Base-by-base conservation (phyloP, 1,140 invertebrate genomes). In the Globodera rostochiensis region DNA sequence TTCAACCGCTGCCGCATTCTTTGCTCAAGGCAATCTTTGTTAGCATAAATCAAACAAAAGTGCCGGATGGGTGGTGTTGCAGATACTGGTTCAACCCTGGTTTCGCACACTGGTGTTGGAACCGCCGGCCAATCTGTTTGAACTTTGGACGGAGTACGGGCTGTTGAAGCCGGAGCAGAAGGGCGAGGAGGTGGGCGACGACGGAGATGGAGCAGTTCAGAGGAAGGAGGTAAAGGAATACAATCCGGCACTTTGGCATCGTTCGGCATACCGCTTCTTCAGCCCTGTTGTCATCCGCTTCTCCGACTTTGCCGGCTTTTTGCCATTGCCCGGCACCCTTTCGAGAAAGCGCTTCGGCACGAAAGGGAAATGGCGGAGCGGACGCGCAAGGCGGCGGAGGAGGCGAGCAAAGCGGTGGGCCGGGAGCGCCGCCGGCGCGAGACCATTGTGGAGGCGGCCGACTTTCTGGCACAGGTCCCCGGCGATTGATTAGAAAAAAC, bases 121-220 rank as follows among this genome's bases (percentile, higher is more conserved):
- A 67, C 88, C 88, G 13, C 87, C 87, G 53, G 79, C 83, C 4
- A 75, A 84, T 21, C 74, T 88, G 45, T 66, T 87, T 6, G 87
- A 88, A 53, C 79, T 90, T 21, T 88, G 87, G 87, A 87, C 82
- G 25, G 87, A 88, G 80, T 90, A 83, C 74, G 87, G 87, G 15
- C 73, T 88, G 36, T 66, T 90, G 7, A 82, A 69, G 73, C 82
- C 88, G 46, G 25, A 71, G 70, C 9, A 77, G 11, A 19, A 77
- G 36, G 1, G 6, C 4, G n/a, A 47, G 57, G 5, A 78, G n/a
- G 9, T 36, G 64, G 36, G 36, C 15, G 11, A 15, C 15, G 46
- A 19, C 36, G 36, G 36, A 36, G 36, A 36, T 36, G 36, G 36
- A 36, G 36, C 36, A 36, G 36, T 36, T 2, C 36, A 36, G 36